These are phyloP conservation scores for Liasis olivaceus DNA, from an alignment of 2,797 vertebrate species.

Conservation along the genomic window DNA sequence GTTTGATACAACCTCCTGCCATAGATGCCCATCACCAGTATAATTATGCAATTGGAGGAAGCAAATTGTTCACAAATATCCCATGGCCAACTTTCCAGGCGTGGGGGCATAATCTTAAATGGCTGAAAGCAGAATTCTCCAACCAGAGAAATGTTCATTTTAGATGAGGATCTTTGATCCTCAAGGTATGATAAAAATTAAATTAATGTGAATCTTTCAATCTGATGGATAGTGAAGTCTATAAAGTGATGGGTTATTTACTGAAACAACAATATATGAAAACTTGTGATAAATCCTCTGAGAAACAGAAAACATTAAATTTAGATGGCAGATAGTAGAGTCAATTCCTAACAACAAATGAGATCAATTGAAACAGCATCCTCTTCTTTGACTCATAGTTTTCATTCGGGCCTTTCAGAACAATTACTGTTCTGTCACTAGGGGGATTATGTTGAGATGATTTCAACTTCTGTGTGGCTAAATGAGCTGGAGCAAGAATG, in stretches of 20 bases:
- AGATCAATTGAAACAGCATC: slow-evolving; percentile 64
- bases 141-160: neutral
- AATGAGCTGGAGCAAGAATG: slow-evolving; percentile 3
- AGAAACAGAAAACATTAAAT: slow-evolving; percentile 64
- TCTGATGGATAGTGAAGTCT: slow-evolving; percentile 36
- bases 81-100: neutral
- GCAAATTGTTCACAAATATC: neutral
- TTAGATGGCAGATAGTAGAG: slow-evolving; percentile 68
- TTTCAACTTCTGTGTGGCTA: slow-evolving; percentile 51
- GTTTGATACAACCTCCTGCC: too few relatives aligned
- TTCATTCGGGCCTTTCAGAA: slow-evolving; percentile 57
- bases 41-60: neutral
- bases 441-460: slow-evolving; percentile 62
- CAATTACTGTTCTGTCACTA: slow-evolving; percentile 66
- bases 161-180: neutral
- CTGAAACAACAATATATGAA: slow-evolving; percentile 30
- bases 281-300: slow-evolving; percentile 56
- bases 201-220: slow-evolving; percentile 54
- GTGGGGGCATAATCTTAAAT: neutral
- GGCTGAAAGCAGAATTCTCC: neutral
- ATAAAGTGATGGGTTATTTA: slow-evolving; percentile 46
- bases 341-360: slow-evolving; percentile 71
- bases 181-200: slow-evolving; percentile 17
- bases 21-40: too few relatives aligned
- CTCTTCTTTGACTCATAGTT: slow-evolving; percentile 53